Evolutionary conservation across 92 coral and sea anemone genomes (phyloP), one percentile per base, ranked within the genome.

Genomic region (Parazoanthus atlanticus): DNA sequence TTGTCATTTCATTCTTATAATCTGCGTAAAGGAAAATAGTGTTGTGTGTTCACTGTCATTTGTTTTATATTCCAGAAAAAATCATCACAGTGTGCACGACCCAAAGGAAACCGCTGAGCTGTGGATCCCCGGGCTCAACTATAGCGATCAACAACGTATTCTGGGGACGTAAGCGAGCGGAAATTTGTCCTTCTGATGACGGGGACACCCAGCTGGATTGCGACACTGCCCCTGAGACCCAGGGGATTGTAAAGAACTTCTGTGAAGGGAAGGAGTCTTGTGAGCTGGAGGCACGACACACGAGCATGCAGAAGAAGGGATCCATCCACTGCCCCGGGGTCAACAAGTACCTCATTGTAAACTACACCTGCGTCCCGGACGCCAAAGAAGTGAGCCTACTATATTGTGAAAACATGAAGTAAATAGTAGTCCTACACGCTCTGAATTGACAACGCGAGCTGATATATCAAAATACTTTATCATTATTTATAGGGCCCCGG

Each of bases 231-330:
- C 98, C 98, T 38, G 99, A 97, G 89, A 95, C 99, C 28, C 93
- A 91, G 15, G 99, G 99, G 78, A 97, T 97, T 65, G 99, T 97
- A 31, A 97, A 96, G 85, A 98, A 92, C 19, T 93, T 88, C 82
- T 97, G 99, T 69, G 98, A 97, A 89, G 99, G 99, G 36, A 97
- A 97, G 64, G 97, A 94, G 84, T 93, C 99, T 0, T 97, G 99
- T 52, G 97, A 97, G 46, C 82, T 97, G 64, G 99, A 97, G 85
- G 99, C 99, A 9, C 92, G 95, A 67, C 99, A 97, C 79, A 96
- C 98, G 52, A 72, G 92, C 56, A 71, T 97, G 76, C 99, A 97
- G 86, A 97, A 95, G 86, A 93, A 94, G 13, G 86, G 92, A 5
- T 70, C 94, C 0, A 69, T 88, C 13, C 98, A 95, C 81, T 95